These are phyloP conservation scores for Burhinus oedicnemus DNA, from an alignment of 2,113 vertebrate species.

Conservation along the genomic window DNA sequence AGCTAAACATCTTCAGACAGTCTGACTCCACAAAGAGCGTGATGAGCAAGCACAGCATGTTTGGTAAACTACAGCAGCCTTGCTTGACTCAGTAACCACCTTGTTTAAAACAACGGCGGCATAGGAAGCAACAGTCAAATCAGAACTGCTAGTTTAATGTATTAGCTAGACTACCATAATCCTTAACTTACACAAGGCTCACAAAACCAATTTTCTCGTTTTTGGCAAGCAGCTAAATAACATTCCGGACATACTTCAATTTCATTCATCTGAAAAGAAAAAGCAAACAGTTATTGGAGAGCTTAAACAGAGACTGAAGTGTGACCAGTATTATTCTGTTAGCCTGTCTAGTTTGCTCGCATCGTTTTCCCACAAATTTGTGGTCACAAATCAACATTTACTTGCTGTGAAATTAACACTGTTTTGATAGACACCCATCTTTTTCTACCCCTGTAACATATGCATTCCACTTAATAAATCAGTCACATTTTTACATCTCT, in stretches of 20 bases:
- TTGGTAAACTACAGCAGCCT: neutral
- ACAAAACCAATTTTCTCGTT: slow-evolving; percentile 99
- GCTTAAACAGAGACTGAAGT: neutral
- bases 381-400: neutral
- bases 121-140: neutral
- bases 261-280: slow-evolving; percentile 93
- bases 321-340: neutral
- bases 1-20: neutral
- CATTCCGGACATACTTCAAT: slow-evolving; percentile 99
- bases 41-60: neutral
- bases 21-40: neutral
- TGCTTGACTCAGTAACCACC: neutral
- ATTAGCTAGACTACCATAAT: neutral
- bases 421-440: neutral
- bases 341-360: neutral
- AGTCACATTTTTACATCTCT: neutral
- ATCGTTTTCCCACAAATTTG: neutral
- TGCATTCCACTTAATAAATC: neutral
- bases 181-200: slow-evolving; percentile 93
- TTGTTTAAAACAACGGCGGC: neutral
- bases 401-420: neutral
- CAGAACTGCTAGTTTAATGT: neutral
- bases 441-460: neutral
- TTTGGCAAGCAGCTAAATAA: slow-evolving; percentile 98
- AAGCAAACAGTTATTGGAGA: neutral